Evolutionary conservation across 2,888 invertebrate species (phyloP).

Genomic region (Alloscopus bannaensis): DNA sequence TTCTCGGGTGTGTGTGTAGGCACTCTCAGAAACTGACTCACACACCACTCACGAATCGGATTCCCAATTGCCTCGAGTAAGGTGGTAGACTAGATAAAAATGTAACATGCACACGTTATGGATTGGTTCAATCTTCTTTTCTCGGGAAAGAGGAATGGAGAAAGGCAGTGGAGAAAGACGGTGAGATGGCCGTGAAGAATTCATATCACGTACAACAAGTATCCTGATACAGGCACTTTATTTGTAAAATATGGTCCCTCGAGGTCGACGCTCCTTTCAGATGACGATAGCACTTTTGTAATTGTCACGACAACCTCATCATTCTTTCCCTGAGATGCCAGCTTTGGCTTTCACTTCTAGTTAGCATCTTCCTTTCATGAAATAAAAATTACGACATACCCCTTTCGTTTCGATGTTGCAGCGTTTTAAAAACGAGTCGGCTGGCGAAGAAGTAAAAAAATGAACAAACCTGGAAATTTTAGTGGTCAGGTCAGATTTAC

Average conservation of each 20-base stretch:
- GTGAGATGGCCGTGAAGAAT: constrained; percentile 17
- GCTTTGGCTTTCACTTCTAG: constrained; percentile 15
- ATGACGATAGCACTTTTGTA: constrained; percentile 37
- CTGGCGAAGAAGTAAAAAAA: too few species aligned
- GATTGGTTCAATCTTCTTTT: constrained; percentile 1
- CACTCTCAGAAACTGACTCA: neutral
- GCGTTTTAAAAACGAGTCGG: too few species aligned
- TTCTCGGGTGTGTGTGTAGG: too few species aligned
- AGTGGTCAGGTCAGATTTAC: too few species aligned
- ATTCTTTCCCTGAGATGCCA: constrained; percentile 9
- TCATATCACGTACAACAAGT: constrained; percentile 31
- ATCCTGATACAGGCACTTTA: constrained; percentile 38
- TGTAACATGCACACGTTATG: constrained; percentile 2
- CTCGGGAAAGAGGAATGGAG: neutral
- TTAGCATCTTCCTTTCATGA: constrained; percentile 32
- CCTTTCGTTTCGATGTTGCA: too few species aligned
- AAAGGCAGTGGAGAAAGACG: neutral
- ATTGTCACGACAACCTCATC: constrained; percentile 35
- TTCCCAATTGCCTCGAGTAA: neutral
- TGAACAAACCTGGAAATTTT: too few species aligned
- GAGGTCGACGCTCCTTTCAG: constrained; percentile 37
- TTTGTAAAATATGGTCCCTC: constrained; percentile 37
- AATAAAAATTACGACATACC: constrained; percentile 18
- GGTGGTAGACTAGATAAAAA: constrained; percentile 1
- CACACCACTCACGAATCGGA: neutral